phyloP scores from a whole-genome alignment of 35 echinoderm and acorn worm species.

The Heliocidaris erythrogramma region DNA sequence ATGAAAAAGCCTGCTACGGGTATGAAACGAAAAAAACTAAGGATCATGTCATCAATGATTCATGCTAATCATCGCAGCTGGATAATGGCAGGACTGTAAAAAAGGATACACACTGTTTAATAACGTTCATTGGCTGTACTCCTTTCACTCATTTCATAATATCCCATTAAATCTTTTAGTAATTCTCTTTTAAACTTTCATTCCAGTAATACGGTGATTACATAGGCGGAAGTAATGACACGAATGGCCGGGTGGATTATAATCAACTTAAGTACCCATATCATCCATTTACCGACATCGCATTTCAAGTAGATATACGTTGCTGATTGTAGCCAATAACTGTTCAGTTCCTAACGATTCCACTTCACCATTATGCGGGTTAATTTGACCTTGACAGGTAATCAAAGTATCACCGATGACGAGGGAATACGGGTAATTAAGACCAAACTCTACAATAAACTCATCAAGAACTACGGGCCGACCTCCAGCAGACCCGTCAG shows the following conservation, averaged over 20 bases:
- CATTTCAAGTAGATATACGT: not conserved
- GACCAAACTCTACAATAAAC: not conserved
- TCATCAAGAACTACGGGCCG: not conserved
- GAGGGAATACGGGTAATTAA: not conserved
- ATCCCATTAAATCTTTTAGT: not conserved
- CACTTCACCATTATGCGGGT: not conserved
- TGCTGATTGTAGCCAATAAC: not conserved
- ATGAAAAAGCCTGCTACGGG: too few relatives aligned
- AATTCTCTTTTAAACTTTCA: not conserved
- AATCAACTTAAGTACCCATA: not conserved
- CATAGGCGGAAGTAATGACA: not conserved
- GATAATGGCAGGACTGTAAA: not conserved
- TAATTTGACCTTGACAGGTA: not conserved
- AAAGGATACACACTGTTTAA: not conserved
- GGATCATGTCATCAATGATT: not conserved
- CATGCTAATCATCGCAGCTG: not conserved
- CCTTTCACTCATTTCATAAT: not conserved
- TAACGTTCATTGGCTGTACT: not conserved
- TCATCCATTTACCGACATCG: not conserved
- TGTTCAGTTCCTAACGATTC: not conserved
- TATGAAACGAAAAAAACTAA: too few relatives aligned
- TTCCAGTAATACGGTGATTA: not conserved
- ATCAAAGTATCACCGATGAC: not conserved
- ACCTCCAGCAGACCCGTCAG: not conserved
- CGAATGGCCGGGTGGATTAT: not conserved